Percentiles rank a stretch among this genome's conserved stretches.
phyloP scores from a whole-genome alignment of 2,888 invertebrate species.

The Perizoma flavofasciatum region DNA sequence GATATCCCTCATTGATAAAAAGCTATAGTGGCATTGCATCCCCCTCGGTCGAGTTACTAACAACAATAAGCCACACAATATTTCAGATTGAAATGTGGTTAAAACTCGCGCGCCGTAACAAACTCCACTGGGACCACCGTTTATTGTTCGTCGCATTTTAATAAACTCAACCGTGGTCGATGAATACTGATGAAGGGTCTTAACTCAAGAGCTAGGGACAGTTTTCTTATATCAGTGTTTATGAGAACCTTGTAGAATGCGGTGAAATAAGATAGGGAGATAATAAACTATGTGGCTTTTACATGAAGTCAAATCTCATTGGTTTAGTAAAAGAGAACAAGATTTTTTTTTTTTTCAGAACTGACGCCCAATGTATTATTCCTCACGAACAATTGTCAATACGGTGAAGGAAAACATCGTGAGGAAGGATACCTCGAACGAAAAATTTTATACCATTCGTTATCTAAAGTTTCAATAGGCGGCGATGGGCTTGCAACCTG shows the following conservation, averaged over 20 bases:
- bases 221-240: conserved; percentile 7
- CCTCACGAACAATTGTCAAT: too few species aligned
- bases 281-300: too few species aligned
- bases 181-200: conserved; percentile 73
- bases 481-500: too few species aligned
- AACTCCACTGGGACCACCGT: conserved; percentile 66
- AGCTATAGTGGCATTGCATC: conserved; percentile 1
- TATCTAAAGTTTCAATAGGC: neutral
- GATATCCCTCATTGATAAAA: neutral
- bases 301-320: too few species aligned
- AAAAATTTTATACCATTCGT: neutral
- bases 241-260: neutral
- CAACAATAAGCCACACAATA: conserved; percentile 65
- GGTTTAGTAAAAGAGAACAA: too few species aligned
- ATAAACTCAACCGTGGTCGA: conserved; percentile 66
- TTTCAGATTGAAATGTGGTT: conserved; percentile 71
- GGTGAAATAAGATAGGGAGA: too few species aligned
- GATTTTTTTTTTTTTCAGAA: too few species aligned
- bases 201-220: conserved; percentile 3
- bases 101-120: conserved; percentile 63
- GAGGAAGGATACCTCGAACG: too few species aligned
- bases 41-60: conserved; percentile 33
- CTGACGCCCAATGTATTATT: too few species aligned
- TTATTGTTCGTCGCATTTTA: conserved; percentile 79
- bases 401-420: too few species aligned